Evolutionary conservation across 2,797 vertebrate species (phyloP).

Genomic region (Neopelma chrysocephalum): DNA sequence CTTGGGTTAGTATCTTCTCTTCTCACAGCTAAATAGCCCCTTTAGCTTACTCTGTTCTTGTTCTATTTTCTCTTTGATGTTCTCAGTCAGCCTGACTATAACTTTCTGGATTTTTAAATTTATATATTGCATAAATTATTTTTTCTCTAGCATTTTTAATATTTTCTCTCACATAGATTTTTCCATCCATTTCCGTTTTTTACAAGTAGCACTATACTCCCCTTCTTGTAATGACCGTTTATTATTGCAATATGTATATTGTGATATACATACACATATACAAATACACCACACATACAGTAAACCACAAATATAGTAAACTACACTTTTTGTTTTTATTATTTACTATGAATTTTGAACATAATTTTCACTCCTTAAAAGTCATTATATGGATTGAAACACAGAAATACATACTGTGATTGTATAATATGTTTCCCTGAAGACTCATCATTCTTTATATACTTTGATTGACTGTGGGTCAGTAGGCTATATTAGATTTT

Average conservation of each 20-base stretch:
- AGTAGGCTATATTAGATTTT: constrained; percentile 14
- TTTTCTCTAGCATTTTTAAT: background rate
- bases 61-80: background rate
- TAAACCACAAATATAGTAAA: background rate
- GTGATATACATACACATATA: too few species aligned
- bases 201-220: background rate
- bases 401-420: background rate
- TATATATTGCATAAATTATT: background rate
- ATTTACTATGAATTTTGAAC: constrained; percentile 31
- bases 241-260: background rate
- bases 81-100: background rate
- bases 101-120: background rate
- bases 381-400: constrained; percentile 8
- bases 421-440: constrained; percentile 1
- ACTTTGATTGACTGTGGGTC: background rate
- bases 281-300: too few species aligned
- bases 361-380: constrained; percentile 35
- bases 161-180: background rate
- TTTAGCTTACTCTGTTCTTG: background rate
- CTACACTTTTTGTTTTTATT: background rate
- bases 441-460: constrained; percentile 33
- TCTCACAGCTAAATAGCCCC: background rate
- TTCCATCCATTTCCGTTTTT: background rate
- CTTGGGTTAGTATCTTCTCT: background rate
- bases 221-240: background rate